phyloP scores from a whole-genome alignment of 1,140 invertebrate species.

The Oedothorax gibbosus region DNA sequence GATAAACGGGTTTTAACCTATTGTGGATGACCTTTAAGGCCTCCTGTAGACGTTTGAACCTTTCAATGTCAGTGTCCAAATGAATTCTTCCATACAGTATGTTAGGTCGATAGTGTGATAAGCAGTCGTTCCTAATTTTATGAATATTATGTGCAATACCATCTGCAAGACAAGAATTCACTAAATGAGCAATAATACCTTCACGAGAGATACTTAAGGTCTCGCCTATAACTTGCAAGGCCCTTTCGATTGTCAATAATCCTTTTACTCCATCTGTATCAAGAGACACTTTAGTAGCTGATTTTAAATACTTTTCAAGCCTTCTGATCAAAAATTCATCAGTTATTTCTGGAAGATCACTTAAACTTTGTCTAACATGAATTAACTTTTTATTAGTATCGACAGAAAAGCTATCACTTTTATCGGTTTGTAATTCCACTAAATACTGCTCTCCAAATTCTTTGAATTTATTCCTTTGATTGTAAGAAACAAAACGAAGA shows the following conservation, averaged over 20 bases:
- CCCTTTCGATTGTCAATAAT: neutral
- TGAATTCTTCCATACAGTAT: neutral
- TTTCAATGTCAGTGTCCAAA: neutral
- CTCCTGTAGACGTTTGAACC: neutral
- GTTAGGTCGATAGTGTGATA: neutral
- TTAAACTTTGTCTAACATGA: neutral
- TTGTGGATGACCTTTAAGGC: neutral
- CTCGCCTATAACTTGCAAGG: slow-evolving; percentile 29
- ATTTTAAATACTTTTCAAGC: neutral
- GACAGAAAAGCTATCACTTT: neutral
- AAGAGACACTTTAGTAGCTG: neutral
- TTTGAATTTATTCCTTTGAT: neutral
- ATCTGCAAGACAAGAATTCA: neutral
- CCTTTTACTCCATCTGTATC: neutral
- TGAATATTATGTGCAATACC: neutral
- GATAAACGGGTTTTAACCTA: neutral
- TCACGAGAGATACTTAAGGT: neutral
- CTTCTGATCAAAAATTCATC: neutral
- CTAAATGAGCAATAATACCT: neutral
- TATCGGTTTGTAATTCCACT: no score
- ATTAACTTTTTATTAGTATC: no score
- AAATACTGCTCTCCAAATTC: no score
- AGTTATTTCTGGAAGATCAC: slow-evolving; percentile 18
- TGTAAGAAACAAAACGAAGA: slow-evolving; percentile 2
- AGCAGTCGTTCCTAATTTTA: slow-evolving; percentile 15